A percentile compares a stretch with the other conserved stretches of the same genome.
Conservation (phyloP, 2,888 invertebrate species). For the Phrixothrix hirtus region DNA sequence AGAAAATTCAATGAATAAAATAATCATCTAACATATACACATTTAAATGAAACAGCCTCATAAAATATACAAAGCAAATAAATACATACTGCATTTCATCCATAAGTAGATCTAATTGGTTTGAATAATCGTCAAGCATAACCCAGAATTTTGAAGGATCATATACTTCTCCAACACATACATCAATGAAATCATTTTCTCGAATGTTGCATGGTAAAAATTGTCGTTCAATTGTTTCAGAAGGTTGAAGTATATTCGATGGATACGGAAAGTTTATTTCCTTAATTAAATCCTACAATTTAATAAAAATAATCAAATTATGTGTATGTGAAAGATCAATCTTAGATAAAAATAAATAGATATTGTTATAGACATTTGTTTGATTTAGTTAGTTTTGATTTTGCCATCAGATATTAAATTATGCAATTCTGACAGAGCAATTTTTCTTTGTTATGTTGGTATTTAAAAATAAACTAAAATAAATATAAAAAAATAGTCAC, state of each 20-base stretch:
- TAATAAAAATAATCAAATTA: background rate
- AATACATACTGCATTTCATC: slow-evolving; percentile 58
- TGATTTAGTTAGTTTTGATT: no score
- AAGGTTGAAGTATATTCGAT: slow-evolving; percentile 24
- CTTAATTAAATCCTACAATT: background rate
- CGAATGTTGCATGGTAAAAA: slow-evolving; percentile 31
- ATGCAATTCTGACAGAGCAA: no score
- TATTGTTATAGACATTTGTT: no score
- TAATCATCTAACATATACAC: no score
- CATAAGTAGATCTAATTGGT: slow-evolving; percentile 58
- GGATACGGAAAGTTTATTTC: slow-evolving; percentile 11
- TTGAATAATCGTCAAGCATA: slow-evolving; percentile 45
- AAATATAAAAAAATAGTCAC: background rate
- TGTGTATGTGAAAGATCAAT: no score
- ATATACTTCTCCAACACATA: slow-evolving; percentile 60
- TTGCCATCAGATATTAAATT: no score
- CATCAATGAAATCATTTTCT: slow-evolving; percentile 45
- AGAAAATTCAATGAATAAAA: no score
- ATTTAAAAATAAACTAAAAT: no score
- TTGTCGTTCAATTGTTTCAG: slow-evolving; percentile 24
- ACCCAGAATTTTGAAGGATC: slow-evolving; percentile 65
- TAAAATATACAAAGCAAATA: background rate
- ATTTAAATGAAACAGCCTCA: no score
- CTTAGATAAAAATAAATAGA: background rate
- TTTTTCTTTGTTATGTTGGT: no score